Conservation (phyloP, 2,888 invertebrate genomes). For the Elgonia sp. region DNA sequence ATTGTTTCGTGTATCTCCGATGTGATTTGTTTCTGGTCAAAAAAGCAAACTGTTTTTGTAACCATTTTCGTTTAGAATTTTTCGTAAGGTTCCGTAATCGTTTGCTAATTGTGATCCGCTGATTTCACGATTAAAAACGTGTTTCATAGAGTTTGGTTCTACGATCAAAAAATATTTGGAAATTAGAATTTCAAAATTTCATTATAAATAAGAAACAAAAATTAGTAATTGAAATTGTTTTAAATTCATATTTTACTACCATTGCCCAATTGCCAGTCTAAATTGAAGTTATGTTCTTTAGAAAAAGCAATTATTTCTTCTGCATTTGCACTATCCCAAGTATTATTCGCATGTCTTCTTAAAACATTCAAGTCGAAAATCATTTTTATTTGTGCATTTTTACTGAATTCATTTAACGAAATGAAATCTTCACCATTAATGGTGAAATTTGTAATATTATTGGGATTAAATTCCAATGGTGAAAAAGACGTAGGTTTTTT, state of each 20-base stretch:
- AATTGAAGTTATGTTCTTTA: constrained; percentile 87
- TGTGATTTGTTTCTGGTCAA: constrained; percentile 91
- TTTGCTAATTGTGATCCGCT: constrained; percentile 88
- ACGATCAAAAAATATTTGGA: too few relatives aligned
- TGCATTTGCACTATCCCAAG: constrained; percentile 91
- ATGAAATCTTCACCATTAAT: constrained; percentile 88
- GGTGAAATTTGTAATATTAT: constrained; percentile 86
- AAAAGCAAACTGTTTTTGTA: constrained; percentile 89
- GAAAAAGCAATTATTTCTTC: constrained; percentile 90
- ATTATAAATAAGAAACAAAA: too few relatives aligned
- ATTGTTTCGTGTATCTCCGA: constrained; percentile 85
- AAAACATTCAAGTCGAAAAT: constrained; percentile 92
- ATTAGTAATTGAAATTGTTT: too few relatives aligned
- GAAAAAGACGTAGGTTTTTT: constrained; percentile 24
- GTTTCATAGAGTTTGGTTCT: constrained; percentile 91
- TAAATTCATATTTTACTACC: constrained; percentile 83
- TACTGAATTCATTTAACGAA: constrained; percentile 89
- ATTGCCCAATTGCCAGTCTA: constrained; percentile 92
- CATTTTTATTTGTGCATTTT: constrained; percentile 88
- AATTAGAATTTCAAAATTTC: too few relatives aligned
- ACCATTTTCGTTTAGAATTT: constrained; percentile 88
- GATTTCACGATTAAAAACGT: constrained; percentile 89
- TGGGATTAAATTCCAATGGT: constrained; percentile 65
- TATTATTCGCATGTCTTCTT: constrained; percentile 87
- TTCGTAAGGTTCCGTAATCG: constrained; percentile 89